Evolutionary conservation across 2,888 invertebrate species (phyloP).

Genomic region (Lasioglossum villosulum): DNA sequence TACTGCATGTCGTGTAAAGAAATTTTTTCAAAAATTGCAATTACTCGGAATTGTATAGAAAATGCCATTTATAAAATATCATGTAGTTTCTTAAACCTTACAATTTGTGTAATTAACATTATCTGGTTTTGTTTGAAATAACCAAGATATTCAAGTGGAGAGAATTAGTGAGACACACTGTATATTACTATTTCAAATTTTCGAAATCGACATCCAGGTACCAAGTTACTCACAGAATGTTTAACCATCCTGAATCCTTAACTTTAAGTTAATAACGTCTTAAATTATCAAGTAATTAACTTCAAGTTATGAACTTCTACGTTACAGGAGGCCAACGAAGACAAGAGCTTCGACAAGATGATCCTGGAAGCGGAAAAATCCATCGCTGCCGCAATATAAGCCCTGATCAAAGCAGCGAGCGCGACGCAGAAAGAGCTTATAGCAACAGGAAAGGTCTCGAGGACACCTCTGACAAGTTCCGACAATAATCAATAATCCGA

Average conservation of each 20-base stretch:
- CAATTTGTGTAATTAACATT: too few species aligned
- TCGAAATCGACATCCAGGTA: not conserved
- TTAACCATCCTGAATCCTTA: not conserved
- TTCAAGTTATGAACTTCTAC: constrained; percentile 38
- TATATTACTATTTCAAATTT: not conserved
- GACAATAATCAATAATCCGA: constrained; percentile 99
- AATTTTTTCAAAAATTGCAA: too few species aligned
- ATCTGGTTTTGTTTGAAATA: too few species aligned
- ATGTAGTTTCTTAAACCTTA: too few species aligned
- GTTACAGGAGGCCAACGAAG: constrained; percentile 94
- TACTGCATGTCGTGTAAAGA: too few species aligned
- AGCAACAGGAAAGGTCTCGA: constrained; percentile 93
- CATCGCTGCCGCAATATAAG: constrained; percentile 98
- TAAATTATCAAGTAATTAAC: not conserved
- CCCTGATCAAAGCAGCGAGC: constrained; percentile 97
- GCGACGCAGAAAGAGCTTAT: constrained; percentile 98
- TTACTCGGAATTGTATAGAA: too few species aligned
- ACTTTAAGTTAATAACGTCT: not conserved
- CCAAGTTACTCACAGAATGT: not conserved
- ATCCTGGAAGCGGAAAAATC: constrained; percentile 99
- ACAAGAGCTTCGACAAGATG: constrained; percentile 99
- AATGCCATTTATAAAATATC: too few species aligned
- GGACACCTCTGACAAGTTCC: constrained; percentile 92
- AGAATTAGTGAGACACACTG: too few species aligned
- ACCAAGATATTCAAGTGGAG: too few species aligned